These are phyloP conservation scores for Pelecanoides urinatrix DNA, from an alignment of 2,113 vertebrate genomes.

Conservation along the genomic window DNA sequence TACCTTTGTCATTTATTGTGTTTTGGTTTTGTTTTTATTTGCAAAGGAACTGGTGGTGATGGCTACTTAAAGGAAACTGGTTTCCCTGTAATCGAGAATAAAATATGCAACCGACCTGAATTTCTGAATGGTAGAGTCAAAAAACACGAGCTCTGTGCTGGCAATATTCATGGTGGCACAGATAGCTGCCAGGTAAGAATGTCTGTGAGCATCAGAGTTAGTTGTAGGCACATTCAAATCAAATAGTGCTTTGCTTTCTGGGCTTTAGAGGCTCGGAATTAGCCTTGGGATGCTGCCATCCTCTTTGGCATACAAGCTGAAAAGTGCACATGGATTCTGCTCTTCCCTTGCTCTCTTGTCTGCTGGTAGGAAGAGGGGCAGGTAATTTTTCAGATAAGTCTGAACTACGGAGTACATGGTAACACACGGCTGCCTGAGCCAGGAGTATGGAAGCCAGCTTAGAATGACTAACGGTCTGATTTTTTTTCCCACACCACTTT, in stretches of 20 bases:
- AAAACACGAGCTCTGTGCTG: constrained; percentile 86
- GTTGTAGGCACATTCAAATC: neutral
- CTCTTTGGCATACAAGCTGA: accelerated
- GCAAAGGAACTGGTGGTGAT: constrained; percentile 77
- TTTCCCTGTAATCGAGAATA: constrained; percentile 94
- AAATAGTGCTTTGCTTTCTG: neutral
- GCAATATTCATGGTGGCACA: constrained; percentile 83
- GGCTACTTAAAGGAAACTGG: constrained; percentile 89
- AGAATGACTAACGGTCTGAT: neutral
- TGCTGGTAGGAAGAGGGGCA: neutral
- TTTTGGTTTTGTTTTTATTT: neutral
- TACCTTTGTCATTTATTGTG: neutral
- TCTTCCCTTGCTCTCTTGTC: neutral
- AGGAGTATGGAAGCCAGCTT: neutral
- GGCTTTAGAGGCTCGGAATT: neutral
- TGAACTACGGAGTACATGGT: neutral
- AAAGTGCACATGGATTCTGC: neutral
- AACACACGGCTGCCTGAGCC: accelerated
- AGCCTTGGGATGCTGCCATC: neutral
- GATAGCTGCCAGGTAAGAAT: constrained; percentile 91
- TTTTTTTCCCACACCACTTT: neutral
- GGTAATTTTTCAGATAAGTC: neutral
- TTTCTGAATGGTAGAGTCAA: constrained; percentile 81
- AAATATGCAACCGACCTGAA: constrained; percentile 86
- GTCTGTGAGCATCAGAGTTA: neutral